These are phyloP conservation scores for Hirtodrosophila duncani DNA, from an alignment of 2,888 invertebrate genomes.

Conservation along the genomic window DNA sequence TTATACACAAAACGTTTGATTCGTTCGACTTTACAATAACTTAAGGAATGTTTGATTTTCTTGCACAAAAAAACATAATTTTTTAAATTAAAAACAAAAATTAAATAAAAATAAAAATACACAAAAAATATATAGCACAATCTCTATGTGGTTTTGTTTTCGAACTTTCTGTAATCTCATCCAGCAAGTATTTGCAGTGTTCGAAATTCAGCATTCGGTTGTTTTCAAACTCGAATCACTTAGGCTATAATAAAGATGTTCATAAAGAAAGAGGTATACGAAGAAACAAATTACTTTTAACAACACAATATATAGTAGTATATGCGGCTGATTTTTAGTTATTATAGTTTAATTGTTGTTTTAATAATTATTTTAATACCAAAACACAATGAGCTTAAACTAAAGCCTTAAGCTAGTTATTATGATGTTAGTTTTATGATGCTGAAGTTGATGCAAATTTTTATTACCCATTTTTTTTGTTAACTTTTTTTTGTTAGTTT, in stretches of 20 bases:
- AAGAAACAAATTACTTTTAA: constrained; percentile 61
- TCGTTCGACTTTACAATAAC: too few relatives aligned
- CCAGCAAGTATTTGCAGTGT: constrained; percentile 43
- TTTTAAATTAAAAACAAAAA: constrained; percentile 22
- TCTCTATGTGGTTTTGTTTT: constrained; percentile 14
- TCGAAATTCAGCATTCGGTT: constrained; percentile 67
- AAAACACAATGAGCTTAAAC: too few relatives aligned
- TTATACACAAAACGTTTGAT: too few relatives aligned
- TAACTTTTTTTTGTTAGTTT: constrained; percentile 54
- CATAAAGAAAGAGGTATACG: constrained; percentile 62
- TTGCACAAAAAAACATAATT: constrained; percentile 9
- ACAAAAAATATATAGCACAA: constrained; percentile 14
- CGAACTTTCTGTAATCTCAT: constrained; percentile 55
- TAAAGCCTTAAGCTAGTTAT: too few relatives aligned
- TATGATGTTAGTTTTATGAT: too few relatives aligned
- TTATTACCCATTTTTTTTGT: background rate
- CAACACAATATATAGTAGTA: constrained; percentile 37
- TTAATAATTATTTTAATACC: too few relatives aligned
- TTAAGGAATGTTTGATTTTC: constrained; percentile 34
- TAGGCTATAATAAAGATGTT: constrained; percentile 66
- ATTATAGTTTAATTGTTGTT: background rate
- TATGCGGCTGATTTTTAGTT: background rate
- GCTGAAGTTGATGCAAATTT: too few relatives aligned
- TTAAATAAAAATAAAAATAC: constrained; percentile 11
- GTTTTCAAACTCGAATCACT: constrained; percentile 71